Conservation (phyloP, 1,140 invertebrate genomes). For the Neelides sp. region DNA sequence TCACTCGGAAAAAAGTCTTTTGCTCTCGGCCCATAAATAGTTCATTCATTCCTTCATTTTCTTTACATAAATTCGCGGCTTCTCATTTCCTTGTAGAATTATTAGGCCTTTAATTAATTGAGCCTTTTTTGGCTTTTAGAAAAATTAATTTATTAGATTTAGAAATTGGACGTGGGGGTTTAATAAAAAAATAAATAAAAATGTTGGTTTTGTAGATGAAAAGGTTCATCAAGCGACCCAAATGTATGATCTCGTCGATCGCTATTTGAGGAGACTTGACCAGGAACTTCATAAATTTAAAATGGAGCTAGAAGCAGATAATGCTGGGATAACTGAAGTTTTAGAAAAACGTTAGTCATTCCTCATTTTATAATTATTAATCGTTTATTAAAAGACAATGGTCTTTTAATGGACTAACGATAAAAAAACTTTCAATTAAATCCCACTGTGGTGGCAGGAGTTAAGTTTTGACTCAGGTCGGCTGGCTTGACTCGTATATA, state of each 20-base stretch:
- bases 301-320: slow-evolving; percentile 94
- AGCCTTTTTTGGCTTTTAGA: too few relatives aligned
- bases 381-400: background rate
- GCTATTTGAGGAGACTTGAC: slow-evolving; percentile 81
- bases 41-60: too few relatives aligned
- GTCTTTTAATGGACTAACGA: background rate
- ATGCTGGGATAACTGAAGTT: slow-evolving; percentile 92
- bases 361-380: too few relatives aligned
- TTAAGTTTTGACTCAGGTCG: too few relatives aligned
- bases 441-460: slow-evolving; percentile 5
- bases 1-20: too few relatives aligned
- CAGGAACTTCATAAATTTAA: slow-evolving; percentile 95
- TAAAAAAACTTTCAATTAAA: background rate
- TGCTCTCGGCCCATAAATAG: too few relatives aligned
- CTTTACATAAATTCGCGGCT: background rate
- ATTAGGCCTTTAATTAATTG: too few relatives aligned
- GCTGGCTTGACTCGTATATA: too few relatives aligned
- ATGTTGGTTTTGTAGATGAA: slow-evolving; percentile 45
- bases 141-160: too few relatives aligned
- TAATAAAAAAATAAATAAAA: slow-evolving; percentile 36
- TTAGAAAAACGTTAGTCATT: slow-evolving; percentile 60
- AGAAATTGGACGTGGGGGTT: too few relatives aligned
- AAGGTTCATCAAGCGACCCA: slow-evolving; percentile 76
- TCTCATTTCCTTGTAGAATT: too few relatives aligned
- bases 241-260: slow-evolving; percentile 86